Evolutionary conservation across 2,797 vertebrate species (phyloP).

Genomic region (Octomys mimax): DNA sequence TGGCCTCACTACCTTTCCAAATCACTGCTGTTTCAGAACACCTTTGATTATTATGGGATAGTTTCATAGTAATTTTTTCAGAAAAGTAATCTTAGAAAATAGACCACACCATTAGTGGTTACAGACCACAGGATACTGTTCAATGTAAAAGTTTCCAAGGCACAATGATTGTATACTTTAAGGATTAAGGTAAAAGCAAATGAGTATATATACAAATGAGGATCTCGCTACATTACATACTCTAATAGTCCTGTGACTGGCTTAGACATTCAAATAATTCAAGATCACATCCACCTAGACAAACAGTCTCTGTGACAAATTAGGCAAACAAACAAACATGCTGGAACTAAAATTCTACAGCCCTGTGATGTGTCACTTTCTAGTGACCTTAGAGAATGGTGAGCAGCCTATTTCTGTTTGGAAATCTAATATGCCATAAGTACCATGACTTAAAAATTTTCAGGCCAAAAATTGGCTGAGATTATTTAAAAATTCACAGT

Average conservation of each 20-base stretch:
- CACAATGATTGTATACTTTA: neutral
- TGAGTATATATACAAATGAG: neutral
- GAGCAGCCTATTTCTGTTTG: neutral
- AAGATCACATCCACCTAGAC: neutral
- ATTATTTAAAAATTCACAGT: constrained; percentile 34
- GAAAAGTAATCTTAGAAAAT: constrained; percentile 44
- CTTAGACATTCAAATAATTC: neutral
- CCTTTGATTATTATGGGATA: neutral
- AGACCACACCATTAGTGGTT: neutral
- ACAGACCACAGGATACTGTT: neutral
- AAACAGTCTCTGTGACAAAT: neutral
- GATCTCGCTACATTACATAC: neutral
- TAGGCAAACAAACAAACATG: neutral
- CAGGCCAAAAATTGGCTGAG: neutral
- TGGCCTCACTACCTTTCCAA: neutral
- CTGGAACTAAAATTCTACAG: neutral
- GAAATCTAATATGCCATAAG: constrained; percentile 24
- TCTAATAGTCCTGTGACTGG: neutral
- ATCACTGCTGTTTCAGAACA: constrained; percentile 17
- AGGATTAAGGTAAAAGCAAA: constrained; percentile 15
- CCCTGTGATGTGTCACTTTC: neutral
- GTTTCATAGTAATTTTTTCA: constrained; percentile 19
- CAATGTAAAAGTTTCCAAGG: constrained; percentile 21
- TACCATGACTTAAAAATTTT: constrained; percentile 6
- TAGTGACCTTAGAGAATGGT: neutral